phyloP scores from a whole-genome alignment of 2,888 invertebrate genomes.

The Sinohyriopsis cumingii region DNA sequence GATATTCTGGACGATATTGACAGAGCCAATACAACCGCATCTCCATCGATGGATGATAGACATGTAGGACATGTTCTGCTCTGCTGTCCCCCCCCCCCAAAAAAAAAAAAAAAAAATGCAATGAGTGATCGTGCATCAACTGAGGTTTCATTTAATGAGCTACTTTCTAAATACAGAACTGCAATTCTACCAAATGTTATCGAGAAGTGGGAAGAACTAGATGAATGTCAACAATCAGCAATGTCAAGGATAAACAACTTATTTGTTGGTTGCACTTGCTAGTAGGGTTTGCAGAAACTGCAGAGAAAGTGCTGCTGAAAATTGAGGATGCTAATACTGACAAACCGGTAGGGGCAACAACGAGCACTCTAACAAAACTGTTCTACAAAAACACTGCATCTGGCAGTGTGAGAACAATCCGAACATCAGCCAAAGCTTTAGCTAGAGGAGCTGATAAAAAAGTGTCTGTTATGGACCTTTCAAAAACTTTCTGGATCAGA shows the following conservation, averaged over 20 bases:
- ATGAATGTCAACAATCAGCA: constrained; percentile 1
- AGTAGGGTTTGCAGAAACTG: constrained; percentile 10
- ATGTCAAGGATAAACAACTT: constrained; percentile 9
- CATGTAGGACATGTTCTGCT: background rate
- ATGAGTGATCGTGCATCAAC: constrained; percentile 11
- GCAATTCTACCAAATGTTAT: constrained; percentile 7
- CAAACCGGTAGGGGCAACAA: constrained; percentile 2
- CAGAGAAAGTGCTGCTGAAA: constrained; percentile 4
- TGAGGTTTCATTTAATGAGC: constrained; percentile 8
- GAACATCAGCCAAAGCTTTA: constrained; percentile 7
- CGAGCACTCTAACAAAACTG: background rate
- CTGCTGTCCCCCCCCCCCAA: too few species aligned
- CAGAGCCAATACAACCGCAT: too few species aligned
- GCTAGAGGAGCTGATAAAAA: constrained; percentile 5
- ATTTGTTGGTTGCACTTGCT: constrained; percentile 8
- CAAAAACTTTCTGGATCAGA: constrained; percentile 5
- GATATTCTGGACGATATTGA: constrained; percentile 14
- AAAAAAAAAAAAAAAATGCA: constrained; percentile 12
- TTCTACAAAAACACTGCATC: constrained; percentile 2
- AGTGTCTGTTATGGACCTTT: constrained; percentile 1
- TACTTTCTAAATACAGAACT: constrained; percentile 1
- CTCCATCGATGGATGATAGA: background rate
- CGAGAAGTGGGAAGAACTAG: constrained; percentile 9
- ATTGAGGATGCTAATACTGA: constrained; percentile 3
- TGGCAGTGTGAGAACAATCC: background rate